phyloP scores from a whole-genome alignment of 2,113 vertebrate genomes.

The Labeo catla region DNA sequence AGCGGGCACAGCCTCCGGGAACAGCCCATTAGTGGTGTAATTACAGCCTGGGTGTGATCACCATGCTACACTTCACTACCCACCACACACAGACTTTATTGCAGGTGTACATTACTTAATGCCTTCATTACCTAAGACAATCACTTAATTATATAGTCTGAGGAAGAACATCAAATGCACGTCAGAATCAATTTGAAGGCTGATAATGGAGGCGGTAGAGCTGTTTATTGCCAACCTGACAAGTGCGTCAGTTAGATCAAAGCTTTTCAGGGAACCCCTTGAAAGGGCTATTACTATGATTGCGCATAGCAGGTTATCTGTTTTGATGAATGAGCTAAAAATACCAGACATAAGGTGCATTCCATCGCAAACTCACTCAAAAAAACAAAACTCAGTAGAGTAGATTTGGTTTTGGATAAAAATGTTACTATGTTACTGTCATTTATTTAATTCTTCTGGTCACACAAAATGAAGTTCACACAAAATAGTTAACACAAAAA shows the following conservation, averaged over 20 bases:
- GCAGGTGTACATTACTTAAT: conserved; percentile 57
- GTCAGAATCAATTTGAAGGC: conserved; percentile 52
- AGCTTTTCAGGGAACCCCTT: conserved; percentile 24
- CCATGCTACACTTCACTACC: conserved; percentile 52
- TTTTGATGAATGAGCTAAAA: not conserved
- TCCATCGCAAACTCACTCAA: not conserved
- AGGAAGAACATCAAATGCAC: conserved; percentile 54
- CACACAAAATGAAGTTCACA: not conserved
- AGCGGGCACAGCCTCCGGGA: conserved; percentile 38
- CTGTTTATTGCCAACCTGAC: conserved; percentile 46
- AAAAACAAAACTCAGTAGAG: not conserved
- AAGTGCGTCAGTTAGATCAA: conserved; percentile 25
- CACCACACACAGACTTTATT: conserved; percentile 49
- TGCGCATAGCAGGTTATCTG: not conserved
- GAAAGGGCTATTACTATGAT: conserved; percentile 20
- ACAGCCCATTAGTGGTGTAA: conserved; percentile 53
- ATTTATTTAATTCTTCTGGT: not conserved
- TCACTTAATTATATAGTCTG: conserved; percentile 58
- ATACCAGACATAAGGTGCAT: not conserved
- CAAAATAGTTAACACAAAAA: too few species aligned
- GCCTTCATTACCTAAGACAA: conserved; percentile 61
- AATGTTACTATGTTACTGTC: not conserved
- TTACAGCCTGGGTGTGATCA: conserved; percentile 56
- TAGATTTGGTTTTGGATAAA: not conserved
- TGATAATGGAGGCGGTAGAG: conserved; percentile 39